Evolutionary conservation across 2,888 invertebrate genomes (phyloP).

Genomic region (Mythimna impura): DNA sequence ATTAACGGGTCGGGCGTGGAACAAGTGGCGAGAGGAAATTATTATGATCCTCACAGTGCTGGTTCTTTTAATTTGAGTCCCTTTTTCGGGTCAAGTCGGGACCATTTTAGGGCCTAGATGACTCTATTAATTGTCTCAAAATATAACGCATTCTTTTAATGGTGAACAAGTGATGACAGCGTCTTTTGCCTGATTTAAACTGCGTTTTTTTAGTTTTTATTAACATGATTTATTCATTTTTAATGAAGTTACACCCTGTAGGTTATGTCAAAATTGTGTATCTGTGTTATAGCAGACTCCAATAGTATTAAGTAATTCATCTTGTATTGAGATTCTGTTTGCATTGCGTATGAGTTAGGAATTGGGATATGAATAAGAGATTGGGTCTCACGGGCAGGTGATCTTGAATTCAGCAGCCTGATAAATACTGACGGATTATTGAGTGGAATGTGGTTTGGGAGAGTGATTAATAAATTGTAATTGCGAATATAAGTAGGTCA

Average conservation of each 20-base stretch:
- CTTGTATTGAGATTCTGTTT: slow-evolving; percentile 25
- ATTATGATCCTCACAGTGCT: slow-evolving; percentile 24
- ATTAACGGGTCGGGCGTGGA: slow-evolving; percentile 64
- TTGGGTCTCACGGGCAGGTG: slow-evolving; percentile 15
- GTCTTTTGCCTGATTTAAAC: not conserved
- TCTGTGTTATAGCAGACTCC: not conserved
- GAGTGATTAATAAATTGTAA: not conserved
- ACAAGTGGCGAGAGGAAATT: slow-evolving; percentile 52
- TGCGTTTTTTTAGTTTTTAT: not conserved
- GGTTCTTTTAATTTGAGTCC: slow-evolving; percentile 16
- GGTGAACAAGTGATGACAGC: not conserved
- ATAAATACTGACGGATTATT: slow-evolving; percentile 12
- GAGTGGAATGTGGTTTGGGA: not conserved
- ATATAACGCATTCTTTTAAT: not conserved
- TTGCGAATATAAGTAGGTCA: not conserved
- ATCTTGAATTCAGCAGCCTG: slow-evolving; percentile 12
- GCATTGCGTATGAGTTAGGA: slow-evolving; percentile 31
- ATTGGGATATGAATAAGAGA: slow-evolving; percentile 36
- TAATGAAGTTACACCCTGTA: too few species aligned
- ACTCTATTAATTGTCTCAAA: not conserved
- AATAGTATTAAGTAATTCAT: slow-evolving; percentile 35
- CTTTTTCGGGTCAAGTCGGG: slow-evolving; percentile 30
- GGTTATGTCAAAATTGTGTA: too few species aligned
- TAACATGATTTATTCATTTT: too few species aligned
- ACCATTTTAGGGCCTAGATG: not conserved